Evolutionary conservation across 2,888 invertebrate genomes (phyloP), one percentile per base, ranked within the genome.

Genomic region (Anoplius nigerrimus): DNA sequence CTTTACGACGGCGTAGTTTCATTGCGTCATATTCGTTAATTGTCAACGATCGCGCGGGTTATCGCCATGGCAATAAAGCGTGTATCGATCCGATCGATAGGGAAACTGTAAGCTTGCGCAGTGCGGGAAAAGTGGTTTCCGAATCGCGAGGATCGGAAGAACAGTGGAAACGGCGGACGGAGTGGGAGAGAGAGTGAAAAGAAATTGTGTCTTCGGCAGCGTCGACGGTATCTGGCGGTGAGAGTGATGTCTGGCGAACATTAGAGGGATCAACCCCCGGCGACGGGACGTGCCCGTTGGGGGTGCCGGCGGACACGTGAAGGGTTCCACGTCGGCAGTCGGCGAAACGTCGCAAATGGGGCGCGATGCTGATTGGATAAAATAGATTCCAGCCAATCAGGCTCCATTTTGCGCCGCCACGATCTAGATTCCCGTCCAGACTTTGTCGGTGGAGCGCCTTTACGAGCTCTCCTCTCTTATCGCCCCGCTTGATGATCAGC

Each of bases 301-400:
- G 52, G 22, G 22, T 21, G 52, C 58, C 27, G 57, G 34, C 34
- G 18, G 46, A 18, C 55, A 52, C 34, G 45, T 64, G 57, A 24
- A 57, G 66, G 61, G 57, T 34, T 34, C 11, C 11, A n/a, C n/a
- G 56, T 56, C 57, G 34, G 53, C 61, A 61, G 27, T 24, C 57
- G 45, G 34, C 34, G 34, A 34, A 58, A 67, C 53, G 27, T 67
- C 67, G 69, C 58, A 67, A 69, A 67, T 67, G 55, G 62, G 62
- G 62, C 34, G 27, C 66, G 45, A 60, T 46, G 59, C 60, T 70
- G 70, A 70, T 70, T 68, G 62, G 62, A 70, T 70, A 56, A 68
- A 70, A 70, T 55, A 66, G 62, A 46, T 68, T 66, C 58, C 27
- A 46, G 43, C 45, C 61, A 69, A 69, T 69, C 67, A 48, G 48